Evolutionary conservation across 2,797 vertebrate species (phyloP).

Genomic region (Myotis vivesi): DNA sequence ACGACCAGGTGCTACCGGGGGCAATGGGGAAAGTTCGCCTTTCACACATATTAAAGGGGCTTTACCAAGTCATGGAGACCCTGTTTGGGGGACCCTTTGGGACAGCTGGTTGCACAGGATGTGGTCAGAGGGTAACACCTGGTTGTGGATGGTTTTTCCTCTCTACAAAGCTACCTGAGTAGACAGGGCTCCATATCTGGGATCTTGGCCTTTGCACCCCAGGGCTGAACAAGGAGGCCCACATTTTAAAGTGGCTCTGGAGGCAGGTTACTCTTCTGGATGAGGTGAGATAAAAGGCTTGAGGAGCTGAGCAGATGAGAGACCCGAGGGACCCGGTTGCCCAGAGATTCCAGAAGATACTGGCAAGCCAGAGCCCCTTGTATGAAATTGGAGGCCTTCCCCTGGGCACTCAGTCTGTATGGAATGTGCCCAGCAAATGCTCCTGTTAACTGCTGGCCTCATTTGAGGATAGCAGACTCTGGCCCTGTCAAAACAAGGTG

Average conservation of each 20-base stretch:
- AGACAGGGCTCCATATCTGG: background rate
- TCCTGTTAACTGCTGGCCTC: background rate
- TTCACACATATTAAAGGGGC: background rate
- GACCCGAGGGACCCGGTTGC: too few species aligned
- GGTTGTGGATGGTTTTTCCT: background rate
- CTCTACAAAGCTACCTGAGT: background rate
- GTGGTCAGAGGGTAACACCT: background rate
- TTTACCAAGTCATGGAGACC: background rate
- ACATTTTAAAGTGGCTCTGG: background rate
- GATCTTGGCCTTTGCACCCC: background rate
- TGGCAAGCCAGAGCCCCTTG: background rate
- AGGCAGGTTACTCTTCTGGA: background rate
- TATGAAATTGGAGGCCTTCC: background rate
- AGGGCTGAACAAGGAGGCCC: background rate
- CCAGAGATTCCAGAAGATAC: background rate
- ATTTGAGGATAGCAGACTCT: background rate
- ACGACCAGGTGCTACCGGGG: background rate
- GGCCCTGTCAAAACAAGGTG: background rate
- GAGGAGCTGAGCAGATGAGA: background rate
- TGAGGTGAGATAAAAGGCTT: conserved; percentile 41
- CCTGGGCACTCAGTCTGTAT: background rate
- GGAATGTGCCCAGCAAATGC: background rate
- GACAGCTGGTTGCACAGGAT: background rate
- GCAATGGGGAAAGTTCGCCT: background rate
- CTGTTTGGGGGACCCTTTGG: accelerated